Evolutionary conservation across 1,140 invertebrate species (phyloP), one percentile per base, ranked within the genome.

Genomic region (Aphelinus atriplicis): DNA sequence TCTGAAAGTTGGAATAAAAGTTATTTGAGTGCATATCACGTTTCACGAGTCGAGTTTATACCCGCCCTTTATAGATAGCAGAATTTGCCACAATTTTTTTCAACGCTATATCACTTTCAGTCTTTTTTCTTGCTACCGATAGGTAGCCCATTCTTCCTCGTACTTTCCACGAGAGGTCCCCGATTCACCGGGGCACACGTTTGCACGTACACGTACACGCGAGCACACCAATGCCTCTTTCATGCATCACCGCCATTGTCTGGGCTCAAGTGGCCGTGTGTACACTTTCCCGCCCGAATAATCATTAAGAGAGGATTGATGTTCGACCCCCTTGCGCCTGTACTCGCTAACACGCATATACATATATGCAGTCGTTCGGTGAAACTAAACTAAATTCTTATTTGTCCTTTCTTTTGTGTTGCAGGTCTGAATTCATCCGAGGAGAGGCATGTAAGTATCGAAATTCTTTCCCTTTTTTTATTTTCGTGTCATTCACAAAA

Each of bases 401-500:
- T 53, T 53, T 53, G 26, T 67, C 71, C 66, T 70, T 77, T 78
- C 74, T 80, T 83, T 80, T 89, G 81, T 87, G 87, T 90, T 89
- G n/a, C 90, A 92, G 91, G 91, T 87, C 87, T 92, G 80, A 92
- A 91, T 84, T 90, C 91, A 66, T 90, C 91, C 53, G 91, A 92
- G 81, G 92, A 92, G 84, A 89, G 91, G 88, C 91, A 92, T 90
- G 91, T 92, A 83, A 92, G 91, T 92, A 90, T 75, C 60, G 57
- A 70, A 76, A 57, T 62, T 50, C 26, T n/a, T 60, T 61, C 42
- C 6, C 51, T 4, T 68, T 47, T 60, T 26, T 45, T 53, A 7
- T 3, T 68, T 57, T 60, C 51, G 46, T 64, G 62, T 65, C 70
- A 64, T 65, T 72, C 69, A 55, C 10, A 71, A 3, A 62, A 7